phyloP scores from a whole-genome alignment of 2,113 vertebrate species.

The Vireo altiloquus region DNA sequence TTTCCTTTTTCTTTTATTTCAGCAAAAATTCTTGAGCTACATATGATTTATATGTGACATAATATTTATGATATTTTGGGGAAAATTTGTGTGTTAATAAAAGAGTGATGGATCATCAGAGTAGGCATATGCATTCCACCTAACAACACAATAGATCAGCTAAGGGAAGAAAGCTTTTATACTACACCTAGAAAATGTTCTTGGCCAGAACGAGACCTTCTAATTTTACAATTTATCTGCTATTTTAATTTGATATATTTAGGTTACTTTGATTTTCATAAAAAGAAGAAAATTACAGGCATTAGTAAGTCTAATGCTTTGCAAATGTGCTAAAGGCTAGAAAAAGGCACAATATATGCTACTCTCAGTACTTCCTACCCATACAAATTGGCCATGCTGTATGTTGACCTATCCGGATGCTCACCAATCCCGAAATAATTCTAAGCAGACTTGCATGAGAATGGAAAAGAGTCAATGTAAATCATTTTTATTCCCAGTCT shows the following conservation, averaged over 20 bases:
- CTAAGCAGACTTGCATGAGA: background rate
- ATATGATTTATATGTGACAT: background rate
- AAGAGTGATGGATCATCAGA: background rate
- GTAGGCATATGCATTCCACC: background rate
- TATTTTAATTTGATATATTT: background rate
- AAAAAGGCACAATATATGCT: background rate
- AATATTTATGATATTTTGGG: background rate
- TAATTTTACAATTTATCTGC: background rate
- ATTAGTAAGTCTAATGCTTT: background rate
- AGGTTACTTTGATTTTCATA: background rate
- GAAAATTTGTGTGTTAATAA: background rate
- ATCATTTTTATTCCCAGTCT: background rate
- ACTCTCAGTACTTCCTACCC: background rate
- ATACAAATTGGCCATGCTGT: background rate
- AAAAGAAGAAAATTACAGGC: background rate
- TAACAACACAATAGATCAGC: background rate
- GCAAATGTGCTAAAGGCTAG: background rate
- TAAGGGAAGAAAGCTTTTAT: background rate
- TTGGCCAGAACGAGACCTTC: background rate
- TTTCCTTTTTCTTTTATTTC: background rate
- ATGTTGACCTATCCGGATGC: background rate
- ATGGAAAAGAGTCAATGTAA: background rate
- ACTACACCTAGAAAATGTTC: background rate
- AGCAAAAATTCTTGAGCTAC: background rate
- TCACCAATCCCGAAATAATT: background rate